Conservation (phyloP, 64 coral and sea anemone genomes). For the Actinia equina region DNA sequence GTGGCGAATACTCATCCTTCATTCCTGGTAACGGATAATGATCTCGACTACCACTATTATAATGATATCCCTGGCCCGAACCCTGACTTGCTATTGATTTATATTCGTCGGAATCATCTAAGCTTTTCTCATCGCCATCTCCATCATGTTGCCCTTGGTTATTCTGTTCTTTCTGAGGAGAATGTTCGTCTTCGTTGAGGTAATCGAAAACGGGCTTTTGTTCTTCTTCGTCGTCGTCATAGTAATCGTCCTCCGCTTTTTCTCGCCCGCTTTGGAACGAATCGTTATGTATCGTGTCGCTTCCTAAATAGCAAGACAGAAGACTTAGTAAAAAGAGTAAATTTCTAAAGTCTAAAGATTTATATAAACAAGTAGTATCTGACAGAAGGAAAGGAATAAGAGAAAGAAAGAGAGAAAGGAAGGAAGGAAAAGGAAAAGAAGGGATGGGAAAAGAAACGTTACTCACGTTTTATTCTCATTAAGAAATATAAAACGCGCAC, state of each 20-base stretch:
- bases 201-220: constrained; percentile 12
- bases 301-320: background rate
- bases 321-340: background rate
- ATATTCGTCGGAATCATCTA: background rate
- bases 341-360: too few species aligned
- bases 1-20: background rate
- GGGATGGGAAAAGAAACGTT: too few species aligned
- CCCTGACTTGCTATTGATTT: background rate
- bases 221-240: constrained; percentile 4
- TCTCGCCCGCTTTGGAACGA: background rate
- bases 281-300: background rate
- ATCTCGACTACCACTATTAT: background rate
- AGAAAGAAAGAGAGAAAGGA: too few species aligned
- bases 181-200: background rate
- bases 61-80: background rate
- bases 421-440: too few species aligned
- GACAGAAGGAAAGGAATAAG: too few species aligned
- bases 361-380: too few species aligned
- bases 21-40: background rate
- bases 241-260: background rate
- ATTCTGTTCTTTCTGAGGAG: background rate
- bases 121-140: background rate
- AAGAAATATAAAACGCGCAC: too few species aligned
- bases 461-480: too few species aligned
- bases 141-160: background rate